Percentiles rank a stretch among this genome's conserved stretches.
phyloP scores from a whole-genome alignment of 2,888 invertebrate species.

The Empis stercorea region DNA sequence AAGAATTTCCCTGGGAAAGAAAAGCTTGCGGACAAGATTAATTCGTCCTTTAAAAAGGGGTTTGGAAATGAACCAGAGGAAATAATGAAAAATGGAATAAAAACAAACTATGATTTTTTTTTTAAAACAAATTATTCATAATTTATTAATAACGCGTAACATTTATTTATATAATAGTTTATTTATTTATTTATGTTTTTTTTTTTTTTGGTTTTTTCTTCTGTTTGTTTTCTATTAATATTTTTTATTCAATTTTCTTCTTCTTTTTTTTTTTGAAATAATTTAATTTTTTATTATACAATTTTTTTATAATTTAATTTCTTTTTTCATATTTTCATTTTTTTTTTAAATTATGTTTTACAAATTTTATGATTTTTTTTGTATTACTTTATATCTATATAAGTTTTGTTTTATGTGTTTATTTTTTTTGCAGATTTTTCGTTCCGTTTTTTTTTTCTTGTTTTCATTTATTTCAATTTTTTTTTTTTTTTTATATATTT shows the following conservation, averaged over 20 bases:
- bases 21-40: too few species aligned
- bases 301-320: conserved; percentile 4
- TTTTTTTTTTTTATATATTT: not conserved
- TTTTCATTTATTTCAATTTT: not conserved
- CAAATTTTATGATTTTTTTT: not conserved
- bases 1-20: too few species aligned
- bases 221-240: conserved; percentile 4
- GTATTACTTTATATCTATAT: not conserved
- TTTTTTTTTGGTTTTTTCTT: conserved; percentile 3
- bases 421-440: not conserved
- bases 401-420: not conserved
- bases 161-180: conserved; percentile 38
- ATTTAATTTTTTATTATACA: conserved; percentile 6
- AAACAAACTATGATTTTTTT: conserved; percentile 18
- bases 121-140: conserved; percentile 36
- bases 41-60: too few species aligned
- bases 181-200: conserved; percentile 1
- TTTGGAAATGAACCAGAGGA: too few species aligned
- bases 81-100: too few species aligned
- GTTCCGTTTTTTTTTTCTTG: not conserved
- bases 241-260: conserved; percentile 6
- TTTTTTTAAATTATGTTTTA: not conserved
- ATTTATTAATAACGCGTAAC: conserved; percentile 57
- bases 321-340: not conserved
- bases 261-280: conserved; percentile 10